Base-by-base conservation (phyloP, 2,888 invertebrate species). In the Callyntrura guangdongensis region DNA sequence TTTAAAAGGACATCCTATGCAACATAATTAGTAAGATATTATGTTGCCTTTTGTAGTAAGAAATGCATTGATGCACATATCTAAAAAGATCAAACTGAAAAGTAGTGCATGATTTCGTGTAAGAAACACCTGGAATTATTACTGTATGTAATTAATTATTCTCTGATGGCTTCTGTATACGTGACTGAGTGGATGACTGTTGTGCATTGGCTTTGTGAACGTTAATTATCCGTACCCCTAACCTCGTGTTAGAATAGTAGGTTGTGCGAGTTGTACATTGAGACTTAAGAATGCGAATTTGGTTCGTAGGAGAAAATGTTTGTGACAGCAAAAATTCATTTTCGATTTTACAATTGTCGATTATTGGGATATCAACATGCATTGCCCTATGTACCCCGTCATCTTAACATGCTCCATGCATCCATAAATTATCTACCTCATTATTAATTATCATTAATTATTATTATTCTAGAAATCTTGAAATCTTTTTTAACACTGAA, bases 371-470 rank as follows among this genome's bases (percentile, higher is more conserved):
- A 25, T 59, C 64, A 17, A 9, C 12, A 25, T 22, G 36, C 17
- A 45, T 72, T n/a, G 25, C 22, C 14, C 11, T 25, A 14, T 72
- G 45, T 79, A 79, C 56, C 81, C 27, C 36, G 6, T 36, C 36
- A 36, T 36, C 36, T 36, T 36, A 36, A 36, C 36, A 36, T 36
- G 36, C 6, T 6, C 36, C 36, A 36, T 36, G 25, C 12, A 74
- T 49, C n/a, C 22, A 53, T 49, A 64, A 81, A 61, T 1, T 69
- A 84, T 84, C 84, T 84, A 84, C 84, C 84, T 84, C 84, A 84
- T 84, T 84, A 56, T 20, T 47, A 64, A n/a, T 61, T 67, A 67
- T 17, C 22, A 67, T 14, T 67, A 67, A 22, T 17, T 27, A 69
- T 27, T 27, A 22, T 64, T 64, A 72, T 72, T 72, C 9, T 8